Evolutionary conservation across 2,113 vertebrate genomes (phyloP), one percentile per base, ranked within the genome.

Genomic region (Oncorhynchus keta): DNA sequence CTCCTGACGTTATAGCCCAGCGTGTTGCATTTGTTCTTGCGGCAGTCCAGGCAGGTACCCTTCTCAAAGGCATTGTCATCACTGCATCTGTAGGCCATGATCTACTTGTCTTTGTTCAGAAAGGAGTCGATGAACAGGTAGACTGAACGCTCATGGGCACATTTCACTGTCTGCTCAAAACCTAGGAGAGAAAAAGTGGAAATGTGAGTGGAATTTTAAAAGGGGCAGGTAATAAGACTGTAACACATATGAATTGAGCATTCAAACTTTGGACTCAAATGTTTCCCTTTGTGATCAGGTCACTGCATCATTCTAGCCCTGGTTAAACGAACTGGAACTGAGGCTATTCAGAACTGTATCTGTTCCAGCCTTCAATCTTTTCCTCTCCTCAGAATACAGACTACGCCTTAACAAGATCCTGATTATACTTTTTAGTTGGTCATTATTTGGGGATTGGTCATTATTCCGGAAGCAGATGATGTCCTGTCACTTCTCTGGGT

Each of bases 121-220:
- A 99, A 69, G 0, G 98, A 99, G 90, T 99, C 97, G 0, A 98
- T 95, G 87, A 99, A 98, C 13, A 99, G 93, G 75, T 98, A 95
- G 32, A 98, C 96, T 0, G 97, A 95, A 7, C 97, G 92, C 87
- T 97, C 97, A 0, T 99, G 98, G 68, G 96, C 93, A 45, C 98
- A 99, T 73, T 98, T 99, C 79, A 99, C 93, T 2, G 96, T 94
- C 91, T 96, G 93, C 75, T 94, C 75, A 68, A 99, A 94, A 30
- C 95, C 98, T 99, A 81, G 8, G 7, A 70, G 14, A 81, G 39
- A 28, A 67, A 81, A 72, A 13, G 30, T 7, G 65, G 64, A 20
- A 26, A 5, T 11, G 26, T 18, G 26, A 12, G 28, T 30, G 13
- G 57, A 32, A 26, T 20, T n/a, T 5, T 2, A 1, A 32, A 32